Base-by-base conservation (phyloP, 2,113 vertebrate genomes). In the Synodontis membranacea region DNA sequence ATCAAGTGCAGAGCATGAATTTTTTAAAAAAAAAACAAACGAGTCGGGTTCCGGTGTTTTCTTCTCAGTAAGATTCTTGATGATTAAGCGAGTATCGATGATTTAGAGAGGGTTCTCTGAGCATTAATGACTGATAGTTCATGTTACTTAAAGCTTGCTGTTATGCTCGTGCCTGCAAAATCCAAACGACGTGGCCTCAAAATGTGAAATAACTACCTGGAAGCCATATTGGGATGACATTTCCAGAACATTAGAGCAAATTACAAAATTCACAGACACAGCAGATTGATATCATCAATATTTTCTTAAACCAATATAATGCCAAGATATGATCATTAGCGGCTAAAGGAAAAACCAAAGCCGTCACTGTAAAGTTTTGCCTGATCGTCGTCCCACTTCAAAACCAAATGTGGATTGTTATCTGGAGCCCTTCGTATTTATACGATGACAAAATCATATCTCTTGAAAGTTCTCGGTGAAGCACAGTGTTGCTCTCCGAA, bases 371-470 rank as follows among this genome's bases (percentile, higher is more conserved):
- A 28, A 58, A 58, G 12, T 5, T 0, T 28, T 46, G 42, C 14
- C 25, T 12, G 11, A 48, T 14, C 11, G 0, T 25, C 34, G 46
- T 83, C 81, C n/a, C 21, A 58, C 39, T 48, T 64, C 70, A 46
- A 42, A 70, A 83, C 34, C 86, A 44, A 68, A 64, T 3, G 83
- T 44, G 42, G 44, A 83, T 50, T 72, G 39, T 62, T 81, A 81
- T 56, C 86, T 50, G 74, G 85, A 89, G 88, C 88, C 85, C 85
- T 89, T 88, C 54, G 58, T 86, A 44, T 42, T 79, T 79, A 28
- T 5, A 82, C 68, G 25, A 60, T 70, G 62, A 58, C 8, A 70
- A 66, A 70, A 70, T n/a, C n/a, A 48, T 21, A 17, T 50, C 60
- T 62, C 56, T 82, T 46, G 31, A 64, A 19, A 46, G 56, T 12